Evolutionary conservation across 2,113 vertebrate genomes (phyloP).

Genomic region (Todiramphus saurophagus): DNA sequence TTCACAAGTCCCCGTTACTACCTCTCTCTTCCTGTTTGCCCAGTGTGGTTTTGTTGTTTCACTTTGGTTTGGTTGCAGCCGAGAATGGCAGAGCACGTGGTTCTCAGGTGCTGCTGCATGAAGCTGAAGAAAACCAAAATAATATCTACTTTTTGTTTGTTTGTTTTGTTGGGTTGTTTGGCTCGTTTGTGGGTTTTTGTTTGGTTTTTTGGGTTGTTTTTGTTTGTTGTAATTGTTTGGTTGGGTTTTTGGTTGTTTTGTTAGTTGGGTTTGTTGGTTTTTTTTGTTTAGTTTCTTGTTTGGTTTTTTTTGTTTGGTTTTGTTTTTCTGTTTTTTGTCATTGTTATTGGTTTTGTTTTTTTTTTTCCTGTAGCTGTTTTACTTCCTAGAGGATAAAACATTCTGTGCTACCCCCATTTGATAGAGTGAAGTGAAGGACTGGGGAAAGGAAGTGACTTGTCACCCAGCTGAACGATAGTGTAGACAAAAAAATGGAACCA

Average conservation of each 20-base stretch:
- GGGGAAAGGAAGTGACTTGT: neutral
- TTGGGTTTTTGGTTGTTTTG: too few relatives aligned
- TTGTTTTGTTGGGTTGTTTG: neutral
- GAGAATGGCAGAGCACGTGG: rapidly evolving
- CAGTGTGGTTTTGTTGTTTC: neutral
- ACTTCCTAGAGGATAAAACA: neutral
- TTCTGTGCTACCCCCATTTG: neutral
- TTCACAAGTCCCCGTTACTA: neutral
- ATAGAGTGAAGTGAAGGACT: neutral
- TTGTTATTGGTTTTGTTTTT: too few relatives aligned
- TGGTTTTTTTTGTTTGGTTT: too few relatives aligned
- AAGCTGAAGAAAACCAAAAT: neutral
- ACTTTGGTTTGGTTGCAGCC: neutral
- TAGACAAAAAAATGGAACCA: neutral
- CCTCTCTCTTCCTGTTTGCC: neutral
- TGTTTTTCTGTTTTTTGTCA: neutral
- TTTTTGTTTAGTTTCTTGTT: too few relatives aligned
- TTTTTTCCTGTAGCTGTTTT: neutral
- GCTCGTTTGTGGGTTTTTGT: too few relatives aligned
- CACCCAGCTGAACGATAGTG: neutral
- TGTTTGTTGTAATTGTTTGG: too few relatives aligned
- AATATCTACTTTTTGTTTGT: neutral
- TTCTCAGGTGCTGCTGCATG: neutral
- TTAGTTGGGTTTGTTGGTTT: neutral
- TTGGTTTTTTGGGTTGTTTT: too few relatives aligned